Evolutionary conservation across 1,140 invertebrate species (phyloP).

Genomic region (Platyscapa corneri): DNA sequence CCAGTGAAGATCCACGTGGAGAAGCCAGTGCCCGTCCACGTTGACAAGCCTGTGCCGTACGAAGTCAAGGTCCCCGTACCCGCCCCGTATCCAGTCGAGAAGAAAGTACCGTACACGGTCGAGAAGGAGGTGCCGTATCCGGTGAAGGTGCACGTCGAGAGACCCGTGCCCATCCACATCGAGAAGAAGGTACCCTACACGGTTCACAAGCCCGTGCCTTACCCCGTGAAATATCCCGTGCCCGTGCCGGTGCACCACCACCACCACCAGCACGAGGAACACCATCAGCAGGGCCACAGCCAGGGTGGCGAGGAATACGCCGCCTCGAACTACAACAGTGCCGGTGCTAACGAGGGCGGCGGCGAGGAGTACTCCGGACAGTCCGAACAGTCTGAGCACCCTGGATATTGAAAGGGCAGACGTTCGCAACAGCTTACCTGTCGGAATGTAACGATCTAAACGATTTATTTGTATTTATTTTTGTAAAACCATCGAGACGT

Average conservation of each 20-base stretch:
- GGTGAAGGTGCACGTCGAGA: slow-evolving; percentile 59
- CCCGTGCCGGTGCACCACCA: slow-evolving; percentile 37
- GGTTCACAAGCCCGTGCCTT: slow-evolving; percentile 70
- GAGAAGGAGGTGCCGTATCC: slow-evolving; percentile 66
- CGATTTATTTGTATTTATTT: background rate
- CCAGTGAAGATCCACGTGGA: slow-evolving; percentile 61
- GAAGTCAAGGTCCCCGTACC: slow-evolving; percentile 71
- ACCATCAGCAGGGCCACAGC: slow-evolving; percentile 12
- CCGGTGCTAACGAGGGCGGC: background rate
- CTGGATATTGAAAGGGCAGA: background rate
- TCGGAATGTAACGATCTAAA: background rate
- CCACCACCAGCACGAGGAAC: slow-evolving; percentile 11
- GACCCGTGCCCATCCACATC: slow-evolving; percentile 59
- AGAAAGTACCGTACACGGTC: slow-evolving; percentile 68
- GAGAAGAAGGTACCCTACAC: slow-evolving; percentile 68
- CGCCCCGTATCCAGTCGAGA: slow-evolving; percentile 66
- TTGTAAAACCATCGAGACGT: background rate
- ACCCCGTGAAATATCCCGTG: slow-evolving; percentile 63
- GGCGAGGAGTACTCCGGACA: background rate
- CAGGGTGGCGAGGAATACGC: background rate
- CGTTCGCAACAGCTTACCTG: background rate
- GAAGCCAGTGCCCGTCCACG: slow-evolving; percentile 58
- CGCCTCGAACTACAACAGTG: background rate
- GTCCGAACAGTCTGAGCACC: background rate
- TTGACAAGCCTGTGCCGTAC: slow-evolving; percentile 69